Base-by-base conservation (phyloP, 2,797 vertebrate species). In the Distichodus sexfasciatus region DNA sequence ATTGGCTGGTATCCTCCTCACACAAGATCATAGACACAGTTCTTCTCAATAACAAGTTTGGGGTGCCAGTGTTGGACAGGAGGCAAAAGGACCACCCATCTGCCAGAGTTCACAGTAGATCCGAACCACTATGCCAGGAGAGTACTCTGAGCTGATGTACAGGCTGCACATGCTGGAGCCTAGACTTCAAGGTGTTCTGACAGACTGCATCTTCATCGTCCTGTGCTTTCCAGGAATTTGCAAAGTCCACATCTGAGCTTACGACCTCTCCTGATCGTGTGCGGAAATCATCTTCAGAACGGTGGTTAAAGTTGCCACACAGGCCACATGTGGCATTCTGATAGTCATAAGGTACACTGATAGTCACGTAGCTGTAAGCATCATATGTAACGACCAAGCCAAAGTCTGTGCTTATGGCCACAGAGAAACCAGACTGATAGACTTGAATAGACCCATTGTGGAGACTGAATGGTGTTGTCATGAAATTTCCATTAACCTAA, bases 361-460 rank as follows among this genome's bases (percentile, higher is more conserved):
- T 84, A 12, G 10, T 83, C 36, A 86, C 84, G 9, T 81, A 51
- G 10, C 47, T 36, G 14, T 65, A 28, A 0, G 66, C 61, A 43
- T 90, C 84, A 28, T 87, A 90, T 3, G 85, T 83, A 6, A 91
- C 81, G 4, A 71, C 12, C 17, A 92, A 69, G 2, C 88, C 87
- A 64, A 89, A 87, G 14, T 84, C 78, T 3, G 84, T 86, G 29
- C 72, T 81, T 61, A 90, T 6, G 0, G 75, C 8, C 3, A 89
- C 38, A 6, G 82, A 84, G 28, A 83, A 85, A 6, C 89, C 90
- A 31, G 84, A 81, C 10, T 76, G n/a, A 26, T 79, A 86, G 28
- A 87, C 74, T 0, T 80, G 79, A 50, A 90, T 28, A 0, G 74
- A 66, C 0, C 82, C 86, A 6, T 84, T 80, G 6, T 7, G 65